Conservation (phyloP, 64 coral and sea anemone genomes). For the Cladopsammia gracilis region DNA sequence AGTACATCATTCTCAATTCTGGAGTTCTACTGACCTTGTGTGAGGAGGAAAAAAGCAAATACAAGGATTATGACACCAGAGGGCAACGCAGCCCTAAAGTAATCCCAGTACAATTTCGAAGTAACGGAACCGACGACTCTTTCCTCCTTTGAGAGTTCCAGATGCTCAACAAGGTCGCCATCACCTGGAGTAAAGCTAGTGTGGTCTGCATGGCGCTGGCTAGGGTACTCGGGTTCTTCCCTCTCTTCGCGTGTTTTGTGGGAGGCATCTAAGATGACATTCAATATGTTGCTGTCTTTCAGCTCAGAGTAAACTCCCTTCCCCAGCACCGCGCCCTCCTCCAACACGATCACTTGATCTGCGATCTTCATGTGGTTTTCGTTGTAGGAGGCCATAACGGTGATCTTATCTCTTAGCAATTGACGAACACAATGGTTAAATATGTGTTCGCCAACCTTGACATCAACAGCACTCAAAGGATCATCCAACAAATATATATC, state of each 20-base stretch:
- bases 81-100: neutral
- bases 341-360: neutral
- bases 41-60: neutral
- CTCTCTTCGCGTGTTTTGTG: neutral
- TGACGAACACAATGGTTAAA: neutral
- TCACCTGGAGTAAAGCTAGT: too few relatives aligned
- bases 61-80: neutral
- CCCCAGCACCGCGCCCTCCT: neutral
- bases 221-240: neutral
- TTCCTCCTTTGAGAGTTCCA: neutral
- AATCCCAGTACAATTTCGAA: slow-evolving; percentile 1
- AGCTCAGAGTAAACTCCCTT: too few relatives aligned
- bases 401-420: neutral
- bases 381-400: neutral
- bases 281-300: neutral
- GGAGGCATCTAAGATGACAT: neutral
- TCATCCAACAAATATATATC: slow-evolving; percentile 27
- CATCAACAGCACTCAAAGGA: neutral
- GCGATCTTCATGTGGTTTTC: neutral
- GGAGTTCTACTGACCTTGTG: neutral
- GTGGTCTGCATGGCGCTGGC: neutral
- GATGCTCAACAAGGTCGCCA: neutral
- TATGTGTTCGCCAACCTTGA: neutral
- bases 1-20: too few relatives aligned
- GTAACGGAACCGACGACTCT: neutral